phyloP scores from a whole-genome alignment of 2,888 invertebrate species.

The Xylophagus ater region DNA sequence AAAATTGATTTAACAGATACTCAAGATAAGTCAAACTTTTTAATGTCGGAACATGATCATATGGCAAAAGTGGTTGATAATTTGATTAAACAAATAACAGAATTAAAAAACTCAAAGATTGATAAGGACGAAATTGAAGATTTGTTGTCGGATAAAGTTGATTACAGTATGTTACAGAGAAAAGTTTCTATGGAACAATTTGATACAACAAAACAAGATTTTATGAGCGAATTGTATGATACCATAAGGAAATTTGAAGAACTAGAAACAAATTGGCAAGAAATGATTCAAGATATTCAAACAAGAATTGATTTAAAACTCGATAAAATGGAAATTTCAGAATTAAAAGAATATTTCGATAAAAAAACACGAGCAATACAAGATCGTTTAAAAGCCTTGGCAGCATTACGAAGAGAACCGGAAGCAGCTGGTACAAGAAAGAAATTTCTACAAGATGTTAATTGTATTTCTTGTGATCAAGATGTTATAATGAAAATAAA shows the following conservation, averaged over 20 bases:
- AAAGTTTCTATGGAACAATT: slow-evolving; percentile 66
- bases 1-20: slow-evolving; percentile 4
- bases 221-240: slow-evolving; percentile 52
- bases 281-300: slow-evolving; percentile 55
- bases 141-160: slow-evolving; percentile 63
- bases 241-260: slow-evolving; percentile 48
- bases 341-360: slow-evolving; percentile 53
- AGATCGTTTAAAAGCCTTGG: slow-evolving; percentile 49
- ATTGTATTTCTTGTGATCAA: slow-evolving; percentile 68
- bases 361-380: slow-evolving; percentile 49
- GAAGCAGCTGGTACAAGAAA: slow-evolving; percentile 64
- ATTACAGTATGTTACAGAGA: slow-evolving; percentile 52
- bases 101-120: slow-evolving; percentile 52
- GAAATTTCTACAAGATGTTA: slow-evolving; percentile 55
- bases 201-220: slow-evolving; percentile 55
- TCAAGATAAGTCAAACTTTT: not conserved
- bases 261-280: slow-evolving; percentile 50
- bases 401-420: slow-evolving; percentile 47
- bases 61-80: slow-evolving; percentile 3
- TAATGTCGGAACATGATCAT: slow-evolving; percentile 1
- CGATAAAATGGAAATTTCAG: slow-evolving; percentile 52
- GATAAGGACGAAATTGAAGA: slow-evolving; percentile 61
- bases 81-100: slow-evolving; percentile 17
- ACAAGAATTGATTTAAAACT: slow-evolving; percentile 54
- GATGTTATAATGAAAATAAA: slow-evolving; percentile 60